Evolutionary conservation across 2,797 vertebrate species (phyloP), one percentile per base, ranked within the genome.

Genomic region (Gymnothorax javanicus): DNA sequence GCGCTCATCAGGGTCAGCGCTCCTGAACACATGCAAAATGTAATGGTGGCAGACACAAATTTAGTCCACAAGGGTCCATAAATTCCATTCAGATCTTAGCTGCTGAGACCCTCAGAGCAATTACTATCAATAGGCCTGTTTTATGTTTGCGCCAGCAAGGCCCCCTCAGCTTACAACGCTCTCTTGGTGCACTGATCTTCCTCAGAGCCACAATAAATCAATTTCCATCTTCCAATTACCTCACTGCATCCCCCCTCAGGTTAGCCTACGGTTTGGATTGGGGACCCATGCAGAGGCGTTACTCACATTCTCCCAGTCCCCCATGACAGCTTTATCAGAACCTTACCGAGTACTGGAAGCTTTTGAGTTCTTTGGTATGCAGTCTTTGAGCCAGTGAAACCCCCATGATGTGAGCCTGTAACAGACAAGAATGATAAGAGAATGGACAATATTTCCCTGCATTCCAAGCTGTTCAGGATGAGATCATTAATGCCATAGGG

Each of bases 131-230:
- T 94, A 94, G 93, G 93, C 71, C 82, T 92, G 85, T 95, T 96
- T 96, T 94, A 95, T 95, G 93, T 94, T 43, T 94, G 92, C 93
- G 62, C 92, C 92, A 92, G 93, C 92, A 92, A 88, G 89, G 91
- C 92, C 93, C 92, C 92, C 54, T 60, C 62, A 23, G 57, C 8
- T 3, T 20, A 23, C 15, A 13, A 3, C 20, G 2, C 43, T 82
- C 94, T 94, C 91, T 91, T 92, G 92, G 94, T 94, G 94, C 87
- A 94, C 94, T 91, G 92, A 93, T 95, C 88, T 94, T 96, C 96
- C 96, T 96, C 95, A 96, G 93, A 52, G 77, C 91, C 12, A 93
- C 93, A 96, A 96, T 95, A 96, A 96, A 96, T 96, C 95, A 95
- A 95, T 95, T 96, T 96, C 94, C 93, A 95, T 95, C 93, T 92